Percentiles rank a stretch among this genome's conserved stretches.
phyloP scores from a whole-genome alignment of 2,113 vertebrate genomes.

The Lathamus discolor region DNA sequence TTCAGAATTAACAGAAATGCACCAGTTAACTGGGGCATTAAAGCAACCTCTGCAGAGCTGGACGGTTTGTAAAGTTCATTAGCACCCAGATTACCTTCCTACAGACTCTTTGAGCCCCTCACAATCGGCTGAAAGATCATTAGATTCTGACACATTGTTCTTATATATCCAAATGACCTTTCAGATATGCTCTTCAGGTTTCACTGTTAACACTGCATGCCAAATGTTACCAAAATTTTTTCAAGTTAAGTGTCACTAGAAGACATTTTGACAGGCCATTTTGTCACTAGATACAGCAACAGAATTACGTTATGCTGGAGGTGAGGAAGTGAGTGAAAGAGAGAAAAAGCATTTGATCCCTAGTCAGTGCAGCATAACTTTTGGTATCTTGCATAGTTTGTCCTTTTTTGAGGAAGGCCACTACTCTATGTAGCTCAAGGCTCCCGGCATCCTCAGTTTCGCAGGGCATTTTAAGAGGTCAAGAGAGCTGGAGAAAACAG shows the following conservation, averaged over 20 bases:
- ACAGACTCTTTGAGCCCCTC: neutral
- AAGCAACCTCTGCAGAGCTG: neutral
- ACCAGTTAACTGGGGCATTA: neutral
- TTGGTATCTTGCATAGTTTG: neutral
- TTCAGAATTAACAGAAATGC: neutral
- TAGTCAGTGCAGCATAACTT: neutral
- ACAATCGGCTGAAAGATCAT: slow-evolving; percentile 34
- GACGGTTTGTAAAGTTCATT: slow-evolving; percentile 58
- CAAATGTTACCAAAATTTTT: slow-evolving; percentile 50
- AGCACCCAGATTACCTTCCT: slow-evolving; percentile 14
- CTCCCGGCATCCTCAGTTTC: neutral
- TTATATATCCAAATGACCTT: slow-evolving; percentile 48
- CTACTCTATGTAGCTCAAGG: neutral
- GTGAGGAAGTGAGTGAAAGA: neutral
- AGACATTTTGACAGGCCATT: slow-evolving; percentile 56
- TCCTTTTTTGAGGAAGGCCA: neutral
- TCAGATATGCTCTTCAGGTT: slow-evolving; percentile 14
- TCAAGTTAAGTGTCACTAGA: slow-evolving; percentile 30
- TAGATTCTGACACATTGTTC: slow-evolving; percentile 22
- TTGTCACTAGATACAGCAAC: neutral
- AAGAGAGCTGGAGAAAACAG: neutral
- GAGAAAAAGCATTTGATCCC: neutral
- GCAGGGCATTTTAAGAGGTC: neutral
- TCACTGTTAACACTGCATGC: slow-evolving; percentile 1
- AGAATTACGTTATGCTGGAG: neutral